Conservation (phyloP, 30 jellyfish, hydroid and myxozoan genomes). For the Hydractinia echinata region DNA sequence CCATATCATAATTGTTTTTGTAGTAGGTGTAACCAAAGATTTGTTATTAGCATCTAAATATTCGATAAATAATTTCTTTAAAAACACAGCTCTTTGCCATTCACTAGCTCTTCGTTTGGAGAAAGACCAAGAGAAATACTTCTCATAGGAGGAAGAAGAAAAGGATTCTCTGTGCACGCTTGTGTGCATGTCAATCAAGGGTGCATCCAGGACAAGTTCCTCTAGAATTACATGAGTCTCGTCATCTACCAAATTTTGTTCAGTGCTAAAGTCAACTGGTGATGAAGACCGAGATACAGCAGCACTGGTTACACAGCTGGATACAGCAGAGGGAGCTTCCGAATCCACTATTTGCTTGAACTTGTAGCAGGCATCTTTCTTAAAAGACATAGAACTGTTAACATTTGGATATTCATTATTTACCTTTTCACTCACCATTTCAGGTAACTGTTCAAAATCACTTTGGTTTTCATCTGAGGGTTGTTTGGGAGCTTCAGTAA, state of each 20-base stretch:
- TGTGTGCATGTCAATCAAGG: constrained; percentile 33
- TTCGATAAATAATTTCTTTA: constrained; percentile 33
- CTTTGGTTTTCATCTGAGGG: background rate
- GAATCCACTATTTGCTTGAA: background rate
- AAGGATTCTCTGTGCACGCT: constrained; percentile 38
- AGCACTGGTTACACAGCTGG: constrained; percentile 27
- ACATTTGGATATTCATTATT: background rate
- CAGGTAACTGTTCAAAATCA: background rate
- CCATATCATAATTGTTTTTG: constrained; percentile 79
- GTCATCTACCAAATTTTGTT: background rate
- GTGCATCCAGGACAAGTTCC: constrained; percentile 43
- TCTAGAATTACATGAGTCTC: constrained; percentile 32
- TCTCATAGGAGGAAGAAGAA: constrained; percentile 55
- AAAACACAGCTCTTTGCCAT: constrained; percentile 78
- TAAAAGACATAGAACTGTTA: background rate
- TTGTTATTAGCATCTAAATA: constrained; percentile 7
- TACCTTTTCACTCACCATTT: background rate
- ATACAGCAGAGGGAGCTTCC: constrained; percentile 3
- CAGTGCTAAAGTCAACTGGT: background rate
- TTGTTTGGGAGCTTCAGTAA: background rate
- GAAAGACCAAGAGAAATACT: constrained; percentile 67
- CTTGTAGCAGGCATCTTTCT: background rate
- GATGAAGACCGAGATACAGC: constrained; percentile 19
- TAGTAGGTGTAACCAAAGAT: constrained; percentile 24
- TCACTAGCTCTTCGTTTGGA: constrained; percentile 93